phyloP scores from a whole-genome alignment of 2,888 invertebrate species.

The Hypomecis atomaria region DNA sequence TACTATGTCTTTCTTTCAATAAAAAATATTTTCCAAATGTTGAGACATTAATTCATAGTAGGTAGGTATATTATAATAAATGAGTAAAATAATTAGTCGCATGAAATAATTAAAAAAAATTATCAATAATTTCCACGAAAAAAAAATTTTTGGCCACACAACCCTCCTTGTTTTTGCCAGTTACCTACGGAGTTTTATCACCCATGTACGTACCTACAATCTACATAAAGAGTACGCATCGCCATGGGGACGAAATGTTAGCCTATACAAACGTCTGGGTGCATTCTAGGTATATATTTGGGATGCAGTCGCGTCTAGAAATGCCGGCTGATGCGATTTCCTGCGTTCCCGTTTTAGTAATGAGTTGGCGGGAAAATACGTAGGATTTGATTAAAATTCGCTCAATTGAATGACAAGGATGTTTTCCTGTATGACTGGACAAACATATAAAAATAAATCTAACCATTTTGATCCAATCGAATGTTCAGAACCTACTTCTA shows the following conservation, averaged over 20 bases:
- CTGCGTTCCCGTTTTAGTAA: conserved; percentile 55
- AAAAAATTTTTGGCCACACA: no score
- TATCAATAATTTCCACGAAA: no score
- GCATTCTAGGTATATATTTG: conserved; percentile 65
- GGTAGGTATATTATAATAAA: no score
- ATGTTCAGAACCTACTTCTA: no score
- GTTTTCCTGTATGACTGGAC: no score
- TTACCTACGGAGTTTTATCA: conserved; percentile 14
- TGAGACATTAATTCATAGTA: no score
- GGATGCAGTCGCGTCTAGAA: conserved; percentile 58
- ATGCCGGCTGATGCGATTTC: conserved; percentile 67
- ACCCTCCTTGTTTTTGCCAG: neutral
- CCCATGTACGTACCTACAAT: conserved; percentile 14
- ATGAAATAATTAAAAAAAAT: no score
- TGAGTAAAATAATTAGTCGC: no score
- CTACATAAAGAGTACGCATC: conserved; percentile 46
- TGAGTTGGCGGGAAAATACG: conserved; percentile 57
- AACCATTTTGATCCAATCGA: no score
- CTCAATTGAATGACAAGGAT: no score
- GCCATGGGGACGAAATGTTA: conserved; percentile 57
- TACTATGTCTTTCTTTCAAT: neutral
- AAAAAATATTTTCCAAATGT: neutral
- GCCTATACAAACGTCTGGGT: conserved; percentile 78
- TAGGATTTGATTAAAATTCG: conserved; percentile 38
- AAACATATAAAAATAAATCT: no score